These are phyloP conservation scores for Echiichthys vipera DNA, from an alignment of 2,797 vertebrate genomes.

Conservation along the genomic window DNA sequence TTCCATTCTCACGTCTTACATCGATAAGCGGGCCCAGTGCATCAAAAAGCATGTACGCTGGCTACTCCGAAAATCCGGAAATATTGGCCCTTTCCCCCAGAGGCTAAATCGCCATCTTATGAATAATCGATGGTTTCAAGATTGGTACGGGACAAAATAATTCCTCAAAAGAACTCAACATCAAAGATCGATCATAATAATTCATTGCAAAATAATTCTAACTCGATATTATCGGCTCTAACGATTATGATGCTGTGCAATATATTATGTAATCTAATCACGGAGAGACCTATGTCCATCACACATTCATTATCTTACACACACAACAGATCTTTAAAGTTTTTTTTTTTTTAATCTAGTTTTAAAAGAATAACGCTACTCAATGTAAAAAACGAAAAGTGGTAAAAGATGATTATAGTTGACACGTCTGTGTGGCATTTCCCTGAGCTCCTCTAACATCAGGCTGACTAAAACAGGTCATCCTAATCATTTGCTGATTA, in stretches of 20 bases:
- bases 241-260: neutral
- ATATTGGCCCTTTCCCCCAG: no score
- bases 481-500: conserved; percentile 66
- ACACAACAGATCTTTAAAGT: neutral
- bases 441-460: conserved; percentile 28
- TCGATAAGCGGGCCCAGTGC: no score
- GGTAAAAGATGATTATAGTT: neutral
- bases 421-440: conserved; percentile 25
- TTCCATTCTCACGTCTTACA: no score
- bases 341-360: neutral
- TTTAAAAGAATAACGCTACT: neutral
- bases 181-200: neutral
- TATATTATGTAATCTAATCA: neutral
- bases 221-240: neutral
- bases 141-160: no score
- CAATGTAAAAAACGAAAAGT: neutral
- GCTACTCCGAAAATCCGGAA: no score
- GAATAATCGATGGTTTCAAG: no score
- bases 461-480: conserved; percentile 61
- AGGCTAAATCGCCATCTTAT: no score
- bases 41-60: no score
- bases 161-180: neutral
- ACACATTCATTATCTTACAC: neutral
- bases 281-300: neutral
- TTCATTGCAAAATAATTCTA: neutral